Evolutionary conservation across 2,888 invertebrate species (phyloP).

Genomic region (Drosophila affinis): DNA sequence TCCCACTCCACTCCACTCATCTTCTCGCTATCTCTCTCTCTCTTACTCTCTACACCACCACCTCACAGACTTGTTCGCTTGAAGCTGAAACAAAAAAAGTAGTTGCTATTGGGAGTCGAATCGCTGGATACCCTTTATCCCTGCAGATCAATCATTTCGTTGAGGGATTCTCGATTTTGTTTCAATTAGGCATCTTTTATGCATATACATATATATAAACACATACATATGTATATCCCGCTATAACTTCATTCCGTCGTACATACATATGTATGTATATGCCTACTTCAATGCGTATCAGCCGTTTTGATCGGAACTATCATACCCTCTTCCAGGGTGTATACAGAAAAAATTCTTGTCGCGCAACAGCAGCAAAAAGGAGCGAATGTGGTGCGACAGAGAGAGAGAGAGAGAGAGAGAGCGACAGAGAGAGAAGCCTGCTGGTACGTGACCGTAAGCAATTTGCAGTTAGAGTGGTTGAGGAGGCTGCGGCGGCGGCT

Average conservation of each 20-base stretch:
- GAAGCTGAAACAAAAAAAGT: background rate
- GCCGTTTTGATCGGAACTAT: background rate
- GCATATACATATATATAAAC: too few species aligned
- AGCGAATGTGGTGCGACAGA: slow-evolving; percentile 2
- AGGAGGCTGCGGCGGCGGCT: slow-evolving; percentile 4
- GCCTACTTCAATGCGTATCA: too few species aligned
- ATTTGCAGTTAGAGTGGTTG: slow-evolving; percentile 50
- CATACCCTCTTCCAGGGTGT: slow-evolving; percentile 30
- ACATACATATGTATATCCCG: background rate
- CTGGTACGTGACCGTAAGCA: slow-evolving; percentile 67
- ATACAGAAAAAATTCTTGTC: slow-evolving; percentile 55
- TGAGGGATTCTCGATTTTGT: too few species aligned
- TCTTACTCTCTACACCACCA: slow-evolving; percentile 3
- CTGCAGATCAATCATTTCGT: background rate
- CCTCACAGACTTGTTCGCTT: background rate
- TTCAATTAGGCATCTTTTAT: too few species aligned
- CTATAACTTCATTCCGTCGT: background rate
- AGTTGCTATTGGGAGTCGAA: background rate
- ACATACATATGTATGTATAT: too few species aligned
- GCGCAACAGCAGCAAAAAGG: slow-evolving; percentile 44
- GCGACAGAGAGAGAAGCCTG: slow-evolving; percentile 8
- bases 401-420: background rate
- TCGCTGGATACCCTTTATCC: background rate
- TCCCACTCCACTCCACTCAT: slow-evolving; percentile 12
- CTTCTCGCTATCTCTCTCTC: slow-evolving; percentile 3